Conservation (phyloP, 2,113 vertebrate species). For the Menidia beryllina region DNA sequence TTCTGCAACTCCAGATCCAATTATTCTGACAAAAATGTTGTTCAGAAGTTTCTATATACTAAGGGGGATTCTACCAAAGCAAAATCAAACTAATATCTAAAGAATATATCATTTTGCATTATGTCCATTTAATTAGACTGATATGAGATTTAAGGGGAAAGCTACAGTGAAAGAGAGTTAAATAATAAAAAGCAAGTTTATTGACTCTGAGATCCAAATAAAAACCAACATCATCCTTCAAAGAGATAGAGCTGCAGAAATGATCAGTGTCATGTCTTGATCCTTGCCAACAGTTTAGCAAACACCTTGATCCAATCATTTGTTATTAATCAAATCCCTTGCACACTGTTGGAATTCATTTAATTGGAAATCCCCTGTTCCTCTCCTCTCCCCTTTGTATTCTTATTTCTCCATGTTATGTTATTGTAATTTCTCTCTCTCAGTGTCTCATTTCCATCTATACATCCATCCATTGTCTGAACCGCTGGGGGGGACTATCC, state of each 20-base stretch:
- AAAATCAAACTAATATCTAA: too few species aligned
- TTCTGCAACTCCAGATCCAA: neutral
- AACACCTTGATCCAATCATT: conserved; percentile 70
- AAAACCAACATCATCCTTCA: conserved; percentile 22
- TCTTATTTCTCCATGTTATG: conserved; percentile 57
- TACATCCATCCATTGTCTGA: too few species aligned
- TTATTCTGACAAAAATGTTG: neutral
- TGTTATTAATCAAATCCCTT: conserved; percentile 59
- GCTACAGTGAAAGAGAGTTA: neutral
- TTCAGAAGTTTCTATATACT: conserved; percentile 1
- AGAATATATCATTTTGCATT: neutral
- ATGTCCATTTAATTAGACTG: neutral
- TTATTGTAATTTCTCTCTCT: conserved; percentile 58
- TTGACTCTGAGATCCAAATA: conserved; percentile 7
- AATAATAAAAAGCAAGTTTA: conserved; percentile 35
- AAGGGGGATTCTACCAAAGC: too few species aligned
- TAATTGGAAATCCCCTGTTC: conserved; percentile 66
- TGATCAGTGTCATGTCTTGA: conserved; percentile 44
- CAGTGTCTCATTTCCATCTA: conserved; percentile 68
- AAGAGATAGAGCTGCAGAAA: conserved; percentile 41
- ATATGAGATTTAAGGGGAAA: neutral
- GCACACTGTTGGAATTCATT: conserved; percentile 42
- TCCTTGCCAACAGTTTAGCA: conserved; percentile 45
- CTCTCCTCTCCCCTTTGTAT: conserved; percentile 38
- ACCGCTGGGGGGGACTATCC: too few species aligned